phyloP scores from a whole-genome alignment of 1,140 invertebrate genomes.

The Heterodera schachtii region DNA sequence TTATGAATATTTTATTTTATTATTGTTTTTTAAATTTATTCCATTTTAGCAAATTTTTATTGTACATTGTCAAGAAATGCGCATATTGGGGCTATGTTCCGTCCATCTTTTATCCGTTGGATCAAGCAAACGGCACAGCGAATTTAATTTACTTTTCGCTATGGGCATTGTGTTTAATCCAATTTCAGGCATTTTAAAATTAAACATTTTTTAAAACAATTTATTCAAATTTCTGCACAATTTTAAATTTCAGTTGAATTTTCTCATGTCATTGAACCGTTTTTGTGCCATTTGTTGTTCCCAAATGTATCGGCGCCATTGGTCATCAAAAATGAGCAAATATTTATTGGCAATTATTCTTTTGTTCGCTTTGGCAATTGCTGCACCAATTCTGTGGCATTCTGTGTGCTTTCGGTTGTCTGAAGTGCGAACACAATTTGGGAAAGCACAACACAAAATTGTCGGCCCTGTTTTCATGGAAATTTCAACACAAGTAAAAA shows the following conservation, averaged over 20 bases:
- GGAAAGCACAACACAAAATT: neutral
- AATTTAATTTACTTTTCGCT: slow-evolving; percentile 21
- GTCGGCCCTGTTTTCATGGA: slow-evolving; percentile 9
- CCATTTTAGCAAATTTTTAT: slow-evolving; percentile 13
- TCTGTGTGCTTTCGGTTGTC: neutral
- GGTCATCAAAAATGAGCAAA: neutral
- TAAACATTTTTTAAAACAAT: neutral
- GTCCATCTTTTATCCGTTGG: slow-evolving; percentile 5
- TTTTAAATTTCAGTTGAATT: no score
- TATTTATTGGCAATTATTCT: neutral
- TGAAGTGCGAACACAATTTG: neutral
- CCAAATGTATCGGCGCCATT: no score
- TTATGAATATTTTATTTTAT: no score
- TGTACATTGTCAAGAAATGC: neutral
- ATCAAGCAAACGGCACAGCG: slow-evolving; percentile 14
- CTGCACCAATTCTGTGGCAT: slow-evolving; percentile 17
- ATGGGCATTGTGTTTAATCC: slow-evolving; percentile 17
- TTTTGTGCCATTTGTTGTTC: no score
- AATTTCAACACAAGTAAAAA: neutral
- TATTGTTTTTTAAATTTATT: no score
- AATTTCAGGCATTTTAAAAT: neutral
- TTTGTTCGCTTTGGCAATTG: neutral
- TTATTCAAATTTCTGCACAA: no score
- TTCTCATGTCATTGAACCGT: no score
- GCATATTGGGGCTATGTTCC: slow-evolving; percentile 24